Conservation (phyloP, 1,140 invertebrate genomes). For the Anthonomus grandis region DNA sequence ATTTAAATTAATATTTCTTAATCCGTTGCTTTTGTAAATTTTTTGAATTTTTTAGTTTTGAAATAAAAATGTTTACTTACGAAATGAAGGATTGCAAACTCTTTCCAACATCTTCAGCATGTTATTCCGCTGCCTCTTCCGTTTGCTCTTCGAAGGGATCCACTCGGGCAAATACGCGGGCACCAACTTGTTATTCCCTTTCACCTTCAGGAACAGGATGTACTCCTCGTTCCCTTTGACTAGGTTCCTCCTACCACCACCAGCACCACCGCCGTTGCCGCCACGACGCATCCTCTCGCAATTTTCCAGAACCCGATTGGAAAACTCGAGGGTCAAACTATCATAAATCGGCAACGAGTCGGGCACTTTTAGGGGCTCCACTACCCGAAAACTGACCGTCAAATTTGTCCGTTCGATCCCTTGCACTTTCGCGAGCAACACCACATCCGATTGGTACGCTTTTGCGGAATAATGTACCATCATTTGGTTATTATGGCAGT, state of each 20-base stretch:
- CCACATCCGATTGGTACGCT: slow-evolving; percentile 39
- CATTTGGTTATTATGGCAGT: neutral
- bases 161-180: slow-evolving; percentile 34
- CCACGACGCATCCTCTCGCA: slow-evolving; percentile 5
- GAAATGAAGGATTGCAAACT: slow-evolving; percentile 10
- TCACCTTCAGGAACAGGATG: slow-evolving; percentile 40
- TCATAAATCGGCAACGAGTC: slow-evolving; percentile 9
- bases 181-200: slow-evolving; percentile 35
- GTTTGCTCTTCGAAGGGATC: slow-evolving; percentile 11
- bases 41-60: too few relatives aligned
- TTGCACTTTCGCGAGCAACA: slow-evolving; percentile 38
- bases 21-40: too few relatives aligned
- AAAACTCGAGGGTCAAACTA: slow-evolving; percentile 5
- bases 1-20: too few relatives aligned
- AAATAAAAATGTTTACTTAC: neutral
- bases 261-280: too few relatives aligned
- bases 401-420: slow-evolving; percentile 11
- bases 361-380: slow-evolving; percentile 23
- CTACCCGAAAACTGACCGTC: slow-evolving; percentile 17
- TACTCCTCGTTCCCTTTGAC: slow-evolving; percentile 44
- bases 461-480: slow-evolving; percentile 39
- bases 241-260: slow-evolving; percentile 25
- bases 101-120: slow-evolving; percentile 20
- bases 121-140: slow-evolving; percentile 12
- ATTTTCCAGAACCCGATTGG: slow-evolving; percentile 6